Evolutionary conservation across 2,888 invertebrate species (phyloP).

Genomic region (Loripinus fragilis): DNA sequence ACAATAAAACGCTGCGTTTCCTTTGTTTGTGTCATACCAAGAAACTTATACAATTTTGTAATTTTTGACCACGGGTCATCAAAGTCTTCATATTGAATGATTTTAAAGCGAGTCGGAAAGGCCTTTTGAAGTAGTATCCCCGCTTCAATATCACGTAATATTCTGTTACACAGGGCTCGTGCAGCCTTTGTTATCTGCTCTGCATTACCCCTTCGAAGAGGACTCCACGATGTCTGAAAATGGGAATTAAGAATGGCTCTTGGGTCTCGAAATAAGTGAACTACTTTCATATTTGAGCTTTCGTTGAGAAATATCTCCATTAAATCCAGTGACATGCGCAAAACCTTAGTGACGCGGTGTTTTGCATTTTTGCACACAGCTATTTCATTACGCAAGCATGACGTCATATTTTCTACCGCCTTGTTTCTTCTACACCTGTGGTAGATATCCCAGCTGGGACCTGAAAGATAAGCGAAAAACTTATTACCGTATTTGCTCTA

Average conservation of each 20-base stretch:
- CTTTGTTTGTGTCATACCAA: conserved; percentile 22
- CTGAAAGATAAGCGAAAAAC: not conserved
- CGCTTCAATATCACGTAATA: conserved; percentile 23
- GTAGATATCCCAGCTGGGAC: conserved; percentile 9
- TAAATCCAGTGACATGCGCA: conserved; percentile 16
- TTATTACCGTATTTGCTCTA: no score
- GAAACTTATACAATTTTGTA: conserved; percentile 16
- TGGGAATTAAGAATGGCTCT: conserved; percentile 24
- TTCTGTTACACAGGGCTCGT: conserved; percentile 10
- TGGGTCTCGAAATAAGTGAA: conserved; percentile 27
- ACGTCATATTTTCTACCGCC: not conserved
- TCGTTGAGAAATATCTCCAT: conserved; percentile 14
- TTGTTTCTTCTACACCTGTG: not conserved
- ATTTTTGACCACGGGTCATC: conserved; percentile 19
- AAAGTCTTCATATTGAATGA: conserved; percentile 41
- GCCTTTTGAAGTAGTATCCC: not conserved
- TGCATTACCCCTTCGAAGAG: not conserved
- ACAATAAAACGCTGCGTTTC: not conserved
- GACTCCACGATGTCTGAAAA: conserved; percentile 18
- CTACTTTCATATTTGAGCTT: conserved; percentile 18
- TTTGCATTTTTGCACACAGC: not conserved
- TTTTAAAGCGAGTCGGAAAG: conserved; percentile 27
- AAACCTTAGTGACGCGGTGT: conserved; percentile 20
- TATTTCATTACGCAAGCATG: not conserved
- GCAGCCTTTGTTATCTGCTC: not conserved